Base-by-base conservation (phyloP, 2,113 vertebrate species). In the Glaucomys volans region DNA sequence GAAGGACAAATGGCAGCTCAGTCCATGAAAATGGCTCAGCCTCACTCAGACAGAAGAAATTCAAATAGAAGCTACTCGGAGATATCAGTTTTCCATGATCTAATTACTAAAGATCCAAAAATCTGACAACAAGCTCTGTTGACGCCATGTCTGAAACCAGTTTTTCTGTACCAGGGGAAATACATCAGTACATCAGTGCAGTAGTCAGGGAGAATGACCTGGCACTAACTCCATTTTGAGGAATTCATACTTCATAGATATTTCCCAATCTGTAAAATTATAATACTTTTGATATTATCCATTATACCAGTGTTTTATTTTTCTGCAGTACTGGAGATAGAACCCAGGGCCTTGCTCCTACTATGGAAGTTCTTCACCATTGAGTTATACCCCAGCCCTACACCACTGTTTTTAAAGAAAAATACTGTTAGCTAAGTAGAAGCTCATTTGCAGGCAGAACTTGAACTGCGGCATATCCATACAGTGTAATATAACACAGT, bases 31-130 rank as follows among this genome's bases (percentile, higher is more conserved):
- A 10, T 66, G 35, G 9, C 24, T 93, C 83, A 47, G 42, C 40
- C 22, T 92, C 54, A 40, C 57, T 75, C 54, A 52, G 22, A 50
- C 4, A 89, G 54, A 71, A 90, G 62, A 81, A 47, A 66, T 77
- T 59, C 0, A 24, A 86, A 83, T 82, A 72, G 66, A 89, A 92
- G 75, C 22, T 32, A 57, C n/a, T 72, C 8, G 4, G 17, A 87
- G 50, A 54, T 54, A 82, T 32, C 67, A 75, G 24, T 75, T 97
- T 93, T 74, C 26, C 37, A 62, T 90, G 40, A 81, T 35, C 37
- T 72, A 88, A 92, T 80, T 85, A 92, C 37, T 30, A 74, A 90
- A 93, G 77, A 91, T 66, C 82, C 81, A 54, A 80, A 89, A 91
- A 42, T 75, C 69, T 92, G 57, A 80, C 16, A 66, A 26, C 13